Evolutionary conservation across 2,113 vertebrate genomes (phyloP).

Genomic region (Trinectes maculatus): DNA sequence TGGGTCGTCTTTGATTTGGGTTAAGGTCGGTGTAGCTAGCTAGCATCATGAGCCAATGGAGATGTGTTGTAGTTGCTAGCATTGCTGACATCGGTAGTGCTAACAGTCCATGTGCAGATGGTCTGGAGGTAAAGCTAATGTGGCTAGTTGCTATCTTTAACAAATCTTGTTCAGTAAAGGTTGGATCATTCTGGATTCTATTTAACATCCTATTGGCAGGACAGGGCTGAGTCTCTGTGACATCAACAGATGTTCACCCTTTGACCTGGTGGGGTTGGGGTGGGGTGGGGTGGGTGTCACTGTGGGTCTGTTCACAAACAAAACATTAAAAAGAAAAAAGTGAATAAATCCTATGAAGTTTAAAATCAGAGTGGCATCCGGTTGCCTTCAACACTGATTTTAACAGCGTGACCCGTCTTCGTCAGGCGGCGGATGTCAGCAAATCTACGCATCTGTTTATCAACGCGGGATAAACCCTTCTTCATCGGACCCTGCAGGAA

Average conservation of each 20-base stretch:
- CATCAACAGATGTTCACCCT: conserved; percentile 10
- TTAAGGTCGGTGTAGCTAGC: too few relatives aligned
- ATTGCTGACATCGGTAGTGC: too few relatives aligned
- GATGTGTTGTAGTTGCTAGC: too few relatives aligned
- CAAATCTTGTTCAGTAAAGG: too few relatives aligned
- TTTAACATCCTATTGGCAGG: not conserved
- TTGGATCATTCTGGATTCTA: not conserved
- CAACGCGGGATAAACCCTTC: conserved; percentile 95
- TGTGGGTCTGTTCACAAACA: conserved; percentile 10
- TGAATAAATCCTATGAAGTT: conserved; percentile 21
- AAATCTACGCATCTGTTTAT: conserved; percentile 97
- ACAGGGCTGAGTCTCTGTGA: not conserved
- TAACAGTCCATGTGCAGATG: too few relatives aligned
- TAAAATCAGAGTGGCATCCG: conserved; percentile 95
- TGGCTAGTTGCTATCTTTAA: too few relatives aligned
- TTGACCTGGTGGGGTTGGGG: not conserved
- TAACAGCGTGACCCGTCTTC: conserved; percentile 93
- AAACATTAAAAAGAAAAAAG: conserved; percentile 40
- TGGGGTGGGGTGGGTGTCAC: not conserved
- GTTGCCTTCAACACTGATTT: conserved; percentile 98
- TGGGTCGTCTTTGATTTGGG: too few relatives aligned
- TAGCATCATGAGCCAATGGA: too few relatives aligned
- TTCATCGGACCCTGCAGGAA: conserved; percentile 87
- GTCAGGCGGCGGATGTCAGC: conserved; percentile 94
- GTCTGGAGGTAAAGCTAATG: too few relatives aligned